Percentiles rank a stretch among this genome's conserved stretches.
Evolutionary conservation across 1,140 invertebrate species (phyloP).

Genomic region (Trissolcus basalis): DNA sequence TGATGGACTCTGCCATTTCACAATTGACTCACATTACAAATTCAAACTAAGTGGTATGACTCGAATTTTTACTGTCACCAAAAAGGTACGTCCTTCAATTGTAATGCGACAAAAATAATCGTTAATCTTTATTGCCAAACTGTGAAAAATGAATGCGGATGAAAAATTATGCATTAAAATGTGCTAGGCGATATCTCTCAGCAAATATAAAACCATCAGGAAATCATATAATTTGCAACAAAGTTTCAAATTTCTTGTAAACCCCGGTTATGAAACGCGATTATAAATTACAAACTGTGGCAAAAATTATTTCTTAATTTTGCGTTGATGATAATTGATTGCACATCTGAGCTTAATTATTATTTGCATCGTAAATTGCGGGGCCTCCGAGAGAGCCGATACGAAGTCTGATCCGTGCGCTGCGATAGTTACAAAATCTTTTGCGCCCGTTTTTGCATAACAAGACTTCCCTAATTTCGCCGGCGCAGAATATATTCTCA

Average conservation of each 20-base stretch:
- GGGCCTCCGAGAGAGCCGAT: no score
- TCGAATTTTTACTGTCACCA: no score
- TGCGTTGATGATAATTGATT: neutral
- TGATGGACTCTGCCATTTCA: no score
- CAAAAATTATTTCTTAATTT: neutral
- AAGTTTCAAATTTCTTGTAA: neutral
- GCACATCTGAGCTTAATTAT: neutral
- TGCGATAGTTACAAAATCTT: slow-evolving; percentile 12
- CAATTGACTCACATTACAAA: no score
- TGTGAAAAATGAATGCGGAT: no score
- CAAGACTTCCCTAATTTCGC: slow-evolving; percentile 29
- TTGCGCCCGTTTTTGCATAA: slow-evolving; percentile 14
- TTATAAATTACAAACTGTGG: neutral
- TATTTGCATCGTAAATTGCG: neutral
- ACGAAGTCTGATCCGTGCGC: neutral
- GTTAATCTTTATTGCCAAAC: no score
- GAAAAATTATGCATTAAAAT: no score
- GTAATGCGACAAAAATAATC: no score
- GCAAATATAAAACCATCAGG: no score
- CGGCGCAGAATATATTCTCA: neutral
- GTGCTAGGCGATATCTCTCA: no score
- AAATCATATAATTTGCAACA: neutral
- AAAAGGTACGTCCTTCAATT: no score
- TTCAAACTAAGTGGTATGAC: no score
- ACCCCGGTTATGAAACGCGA: neutral